Evolutionary conservation across 1,140 invertebrate genomes (phyloP).

Genomic region (Pogonomyrmex californicus): DNA sequence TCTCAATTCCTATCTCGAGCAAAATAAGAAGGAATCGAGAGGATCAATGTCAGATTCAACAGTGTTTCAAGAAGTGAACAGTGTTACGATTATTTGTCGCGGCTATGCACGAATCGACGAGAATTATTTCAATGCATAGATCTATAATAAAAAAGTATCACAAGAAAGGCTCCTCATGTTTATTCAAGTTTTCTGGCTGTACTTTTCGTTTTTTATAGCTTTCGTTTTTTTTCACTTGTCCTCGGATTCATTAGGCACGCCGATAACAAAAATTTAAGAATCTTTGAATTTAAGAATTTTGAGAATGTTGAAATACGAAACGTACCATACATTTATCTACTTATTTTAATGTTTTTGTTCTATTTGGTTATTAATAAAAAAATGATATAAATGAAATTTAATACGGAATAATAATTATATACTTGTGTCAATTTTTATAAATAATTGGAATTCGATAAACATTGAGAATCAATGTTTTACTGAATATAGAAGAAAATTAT

Average conservation of each 20-base stretch:
- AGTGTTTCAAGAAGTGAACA: conserved; percentile 15
- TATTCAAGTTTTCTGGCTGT: not conserved
- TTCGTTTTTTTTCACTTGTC: not conserved
- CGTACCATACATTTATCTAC: not conserved
- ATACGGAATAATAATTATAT: conserved; percentile 4
- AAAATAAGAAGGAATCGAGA: conserved; percentile 8
- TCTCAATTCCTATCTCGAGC: conserved; percentile 44
- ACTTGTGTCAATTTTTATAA: not conserved
- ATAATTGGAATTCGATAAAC: not conserved
- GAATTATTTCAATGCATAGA: conserved; percentile 22
- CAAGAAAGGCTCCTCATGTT: not conserved
- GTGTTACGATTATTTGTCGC: conserved; percentile 57
- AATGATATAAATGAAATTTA: not conserved
- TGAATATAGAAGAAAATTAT: not conserved
- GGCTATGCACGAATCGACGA: conserved; percentile 49
- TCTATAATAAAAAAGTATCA: not conserved
- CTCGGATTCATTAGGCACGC: not conserved
- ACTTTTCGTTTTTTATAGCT: not conserved
- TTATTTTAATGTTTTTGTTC: not conserved
- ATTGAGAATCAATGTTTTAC: not conserved
- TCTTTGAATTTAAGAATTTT: not conserved
- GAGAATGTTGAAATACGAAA: not conserved
- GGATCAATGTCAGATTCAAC: not conserved
- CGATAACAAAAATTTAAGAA: not conserved
- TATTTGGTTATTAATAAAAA: not conserved